phyloP scores from a whole-genome alignment of 2,797 vertebrate species.

The Cygnus olor region DNA sequence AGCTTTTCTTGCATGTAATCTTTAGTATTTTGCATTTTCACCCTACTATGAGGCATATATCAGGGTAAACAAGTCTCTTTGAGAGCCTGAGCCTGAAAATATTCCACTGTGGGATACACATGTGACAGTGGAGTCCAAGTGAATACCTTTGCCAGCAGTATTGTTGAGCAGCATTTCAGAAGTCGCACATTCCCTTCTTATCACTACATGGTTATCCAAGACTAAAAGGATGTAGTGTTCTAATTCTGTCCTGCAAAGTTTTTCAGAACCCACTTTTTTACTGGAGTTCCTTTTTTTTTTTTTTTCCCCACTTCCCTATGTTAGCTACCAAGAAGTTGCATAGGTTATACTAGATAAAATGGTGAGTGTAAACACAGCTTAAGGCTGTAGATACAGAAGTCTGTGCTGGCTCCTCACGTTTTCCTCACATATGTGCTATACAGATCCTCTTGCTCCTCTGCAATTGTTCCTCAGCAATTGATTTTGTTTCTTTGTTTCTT shows the following conservation, averaged over 20 bases:
- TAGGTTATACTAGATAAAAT: not conserved
- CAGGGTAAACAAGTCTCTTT: not conserved
- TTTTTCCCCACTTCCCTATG: accelerated
- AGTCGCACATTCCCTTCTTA: not conserved
- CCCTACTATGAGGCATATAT: not conserved
- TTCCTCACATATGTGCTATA: not conserved
- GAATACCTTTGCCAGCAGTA: not conserved
- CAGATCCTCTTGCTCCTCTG: not conserved
- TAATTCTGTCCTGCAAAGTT: not conserved
- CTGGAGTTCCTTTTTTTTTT: not conserved
- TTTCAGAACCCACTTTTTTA: not conserved
- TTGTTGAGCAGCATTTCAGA: not conserved
- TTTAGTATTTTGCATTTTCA: not conserved
- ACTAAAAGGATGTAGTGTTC: not conserved
- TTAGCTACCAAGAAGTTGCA: not conserved
- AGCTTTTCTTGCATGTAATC: not conserved
- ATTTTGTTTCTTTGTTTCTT: not conserved
- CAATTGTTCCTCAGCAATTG: not conserved
- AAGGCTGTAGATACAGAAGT: not conserved
- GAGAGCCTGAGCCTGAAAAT: not conserved
- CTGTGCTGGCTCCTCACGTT: not conserved
- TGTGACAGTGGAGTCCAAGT: not conserved
- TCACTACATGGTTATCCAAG: not conserved
- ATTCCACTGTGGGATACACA: not conserved
- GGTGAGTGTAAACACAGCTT: not conserved